Percentiles rank a stretch among this genome's conserved stretches.
phyloP scores from a whole-genome alignment of 2,888 invertebrate species.

The Sthenelais limicola region DNA sequence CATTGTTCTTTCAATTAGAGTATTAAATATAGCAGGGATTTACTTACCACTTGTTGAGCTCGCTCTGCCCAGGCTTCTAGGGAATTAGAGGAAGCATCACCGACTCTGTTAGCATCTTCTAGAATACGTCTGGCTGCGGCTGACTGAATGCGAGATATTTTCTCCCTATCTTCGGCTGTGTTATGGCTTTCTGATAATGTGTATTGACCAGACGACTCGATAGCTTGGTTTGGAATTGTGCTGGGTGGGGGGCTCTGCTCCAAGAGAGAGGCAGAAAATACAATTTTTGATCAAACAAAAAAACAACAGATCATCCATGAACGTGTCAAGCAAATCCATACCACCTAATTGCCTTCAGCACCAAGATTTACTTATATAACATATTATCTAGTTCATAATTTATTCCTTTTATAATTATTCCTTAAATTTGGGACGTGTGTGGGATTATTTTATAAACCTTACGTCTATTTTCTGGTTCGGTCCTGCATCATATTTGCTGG shows the following conservation, averaged over 20 bases:
- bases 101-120: constrained; percentile 54
- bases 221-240: neutral
- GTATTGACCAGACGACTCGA: neutral
- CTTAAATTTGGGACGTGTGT: no score
- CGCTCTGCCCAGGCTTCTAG: constrained; percentile 62
- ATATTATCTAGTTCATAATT: no score
- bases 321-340: no score
- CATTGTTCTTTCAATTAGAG: no score
- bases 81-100: constrained; percentile 45
- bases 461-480: neutral
- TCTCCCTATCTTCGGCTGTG: constrained; percentile 43
- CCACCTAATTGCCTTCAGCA: no score
- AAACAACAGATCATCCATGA: no score
- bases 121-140: constrained; percentile 61
- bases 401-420: no score
- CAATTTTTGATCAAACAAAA: no score
- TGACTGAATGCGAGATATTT: constrained; percentile 50
- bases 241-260: neutral
- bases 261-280: no score
- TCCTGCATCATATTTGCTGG: constrained; percentile 54
- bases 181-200: neutral
- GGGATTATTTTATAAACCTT: neutral
- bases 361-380: no score
- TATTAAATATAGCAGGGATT: no score
- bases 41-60: constrained; percentile 62